phyloP scores from a whole-genome alignment of 2,113 vertebrate genomes.

The Vulpes vulpes region DNA sequence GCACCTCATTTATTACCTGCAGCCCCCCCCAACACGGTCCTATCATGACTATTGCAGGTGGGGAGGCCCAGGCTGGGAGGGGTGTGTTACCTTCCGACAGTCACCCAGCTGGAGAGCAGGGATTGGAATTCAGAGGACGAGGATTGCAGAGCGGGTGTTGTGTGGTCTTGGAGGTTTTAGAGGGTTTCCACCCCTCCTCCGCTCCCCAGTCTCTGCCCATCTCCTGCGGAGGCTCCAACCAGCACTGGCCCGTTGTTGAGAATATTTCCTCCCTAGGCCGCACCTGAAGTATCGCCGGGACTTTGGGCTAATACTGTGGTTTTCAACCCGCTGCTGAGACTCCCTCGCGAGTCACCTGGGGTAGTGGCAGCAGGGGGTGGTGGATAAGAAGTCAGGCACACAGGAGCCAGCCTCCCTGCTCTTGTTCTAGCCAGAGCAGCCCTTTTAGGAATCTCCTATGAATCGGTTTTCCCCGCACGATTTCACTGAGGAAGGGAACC shows the following conservation, averaged over 20 bases:
- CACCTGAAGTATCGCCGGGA: not conserved
- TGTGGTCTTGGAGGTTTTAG: not conserved
- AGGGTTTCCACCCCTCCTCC: not conserved
- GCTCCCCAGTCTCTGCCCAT: not conserved
- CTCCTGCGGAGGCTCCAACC: accelerated
- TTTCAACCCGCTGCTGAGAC: not conserved
- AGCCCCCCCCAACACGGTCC: not conserved
- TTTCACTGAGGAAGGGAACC: not conserved
- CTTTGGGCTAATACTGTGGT: not conserved
- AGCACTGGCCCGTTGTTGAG: accelerated
- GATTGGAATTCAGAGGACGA: not conserved
- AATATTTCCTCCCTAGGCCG: not conserved
- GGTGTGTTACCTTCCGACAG: not conserved
- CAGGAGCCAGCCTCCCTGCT: not conserved
- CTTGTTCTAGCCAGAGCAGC: not conserved
- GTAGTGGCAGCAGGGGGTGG: not conserved
- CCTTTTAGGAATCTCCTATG: not conserved
- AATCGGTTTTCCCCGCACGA: not conserved
- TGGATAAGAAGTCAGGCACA: not conserved
- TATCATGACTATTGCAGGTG: too few species aligned
- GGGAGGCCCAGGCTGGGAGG: not conserved
- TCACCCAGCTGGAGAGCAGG: not conserved
- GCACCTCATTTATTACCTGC: too few species aligned
- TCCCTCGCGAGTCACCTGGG: not conserved
- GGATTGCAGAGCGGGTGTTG: not conserved